Evolutionary conservation across 2,113 vertebrate species (phyloP), one percentile per base, ranked within the genome.

Genomic region (Rhinichthys klamathensis): DNA sequence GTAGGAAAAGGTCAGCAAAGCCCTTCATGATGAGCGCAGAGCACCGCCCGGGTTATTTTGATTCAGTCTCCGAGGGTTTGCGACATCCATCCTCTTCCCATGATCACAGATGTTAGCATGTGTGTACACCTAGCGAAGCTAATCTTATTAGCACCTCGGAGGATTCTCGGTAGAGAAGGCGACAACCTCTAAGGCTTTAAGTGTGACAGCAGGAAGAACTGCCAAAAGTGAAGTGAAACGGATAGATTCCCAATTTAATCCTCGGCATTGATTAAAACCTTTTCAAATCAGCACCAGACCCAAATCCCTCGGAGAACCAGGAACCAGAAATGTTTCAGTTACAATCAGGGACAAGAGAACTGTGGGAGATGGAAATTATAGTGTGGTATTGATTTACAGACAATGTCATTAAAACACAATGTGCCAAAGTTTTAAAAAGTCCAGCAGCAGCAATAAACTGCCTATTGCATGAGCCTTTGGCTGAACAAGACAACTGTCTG

Each of bases 121-220:
- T 58, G 30, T 41, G 80, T 82, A 56, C 65, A 72, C 46, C 67
- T 58, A 83, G 46, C 49, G 32, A 70, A 70, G 49, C 49, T 83
- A 83, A 83, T 83, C 81, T 83, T 54, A 83, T 83, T 83, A 83
- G 67, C 67, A 83, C 63, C 67, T 83, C n/a, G n/a, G 67, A 83
- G 81, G 67, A 58, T 83, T 83, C 49, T 38, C 25, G 23, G 27
- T 81, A 35, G 80, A 27, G 27, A 54, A 54, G 74, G 74, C 74
- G 12, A 60, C 54, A 79, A 25, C 35, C 81, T 83, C 49, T 13
- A 21, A 51, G 80, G 63, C 61, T 82, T 82, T 56, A 6, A 41
- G 46, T 41, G 23, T 72, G 63, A 72, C 81, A 83, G 81, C 65
- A 25, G 81, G 67, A 72, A 70, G 81, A 58, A 49, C 61, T 49